phyloP scores from a whole-genome alignment of 2,113 vertebrate species.

The Equus quagga region DNA sequence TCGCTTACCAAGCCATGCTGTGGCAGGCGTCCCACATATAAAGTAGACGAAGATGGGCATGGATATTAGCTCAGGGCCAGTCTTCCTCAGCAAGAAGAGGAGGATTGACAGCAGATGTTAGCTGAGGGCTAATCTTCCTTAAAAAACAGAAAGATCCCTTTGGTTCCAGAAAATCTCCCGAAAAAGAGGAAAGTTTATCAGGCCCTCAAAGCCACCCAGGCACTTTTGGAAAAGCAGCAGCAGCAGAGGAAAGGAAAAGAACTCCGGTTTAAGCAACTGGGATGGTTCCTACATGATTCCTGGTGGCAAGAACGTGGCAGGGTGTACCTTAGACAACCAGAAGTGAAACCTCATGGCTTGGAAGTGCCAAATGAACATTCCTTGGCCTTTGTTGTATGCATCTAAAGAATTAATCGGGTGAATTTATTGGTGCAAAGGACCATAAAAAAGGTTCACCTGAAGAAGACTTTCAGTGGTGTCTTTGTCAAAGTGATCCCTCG shows the following conservation, averaged over 20 bases:
- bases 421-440: conserved; percentile 88
- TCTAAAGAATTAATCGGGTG: conserved; percentile 93
- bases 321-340: conserved; percentile 83
- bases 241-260: conserved; percentile 87
- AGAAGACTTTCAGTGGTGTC: conserved; percentile 92
- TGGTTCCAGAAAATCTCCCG: conserved; percentile 96
- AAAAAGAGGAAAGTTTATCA: conserved; percentile 95
- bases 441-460: conserved; percentile 90
- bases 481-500: conserved; percentile 92
- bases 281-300: conserved; percentile 90
- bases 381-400: conserved; percentile 92
- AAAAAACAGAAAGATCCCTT: too few species aligned
- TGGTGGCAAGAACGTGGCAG: conserved; percentile 88
- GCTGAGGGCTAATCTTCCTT: too few species aligned
- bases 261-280: conserved; percentile 92
- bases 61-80: too few species aligned
- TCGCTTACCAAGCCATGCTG: too few species aligned
- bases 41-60: too few species aligned
- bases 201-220: conserved; percentile 95
- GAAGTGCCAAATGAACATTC: conserved; percentile 86
- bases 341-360: conserved; percentile 81
- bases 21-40: too few species aligned
- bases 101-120: too few species aligned
- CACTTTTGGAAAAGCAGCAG: conserved; percentile 92
- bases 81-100: too few species aligned